Base-by-base conservation (phyloP, 2,888 invertebrate genomes). In the Drosophila kambysellisi region DNA sequence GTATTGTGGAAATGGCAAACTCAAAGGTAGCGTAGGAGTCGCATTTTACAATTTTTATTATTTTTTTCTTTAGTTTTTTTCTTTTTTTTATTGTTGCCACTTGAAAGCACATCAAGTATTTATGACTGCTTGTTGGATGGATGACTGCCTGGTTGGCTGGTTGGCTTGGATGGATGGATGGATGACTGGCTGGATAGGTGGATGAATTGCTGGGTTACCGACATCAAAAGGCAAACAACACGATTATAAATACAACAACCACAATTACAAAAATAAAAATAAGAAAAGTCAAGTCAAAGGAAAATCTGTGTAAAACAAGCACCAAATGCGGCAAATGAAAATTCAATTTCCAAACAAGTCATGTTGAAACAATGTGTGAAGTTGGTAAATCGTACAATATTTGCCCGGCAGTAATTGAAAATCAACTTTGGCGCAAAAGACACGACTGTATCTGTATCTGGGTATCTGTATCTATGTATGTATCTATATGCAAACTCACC, bases 71-170 rank as follows among this genome's bases (percentile, higher is more conserved):
- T 65, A 50, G 41, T 50, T 60, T 50, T 50, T 32, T 61, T 61
- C 46, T 70, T 65, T 56, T 17, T 59, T 50, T 59, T 56, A 61
- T 54, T 82, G 64, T 85, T 83, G 87, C 87, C 85, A 88, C 80
- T 85, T 85, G 85, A 85, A 80, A 88, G 89, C 85, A 85, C 85
- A 88, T 74, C 70, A 88, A 88, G 87, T 85, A 85, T 89, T 85
- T 88, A 85, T 85, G 84, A 88, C 83, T 79, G 71, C 46, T 65
- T 25, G 79, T 62, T 79, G 79, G 69, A 43, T 66, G 78, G 65
- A 67, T 79, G 75, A 56, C 76, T 79, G 78, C 72, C 63, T 72
- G 67, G 48, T 33, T 66, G 52, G n/a, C 52, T 67, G 52, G 53
- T 48, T 72, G 25, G 58, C 33, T 50, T 57, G 73, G 48, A n/a